These are phyloP conservation scores for Ceramica pisi DNA, from an alignment of 2,888 invertebrate species.

Conservation along the genomic window DNA sequence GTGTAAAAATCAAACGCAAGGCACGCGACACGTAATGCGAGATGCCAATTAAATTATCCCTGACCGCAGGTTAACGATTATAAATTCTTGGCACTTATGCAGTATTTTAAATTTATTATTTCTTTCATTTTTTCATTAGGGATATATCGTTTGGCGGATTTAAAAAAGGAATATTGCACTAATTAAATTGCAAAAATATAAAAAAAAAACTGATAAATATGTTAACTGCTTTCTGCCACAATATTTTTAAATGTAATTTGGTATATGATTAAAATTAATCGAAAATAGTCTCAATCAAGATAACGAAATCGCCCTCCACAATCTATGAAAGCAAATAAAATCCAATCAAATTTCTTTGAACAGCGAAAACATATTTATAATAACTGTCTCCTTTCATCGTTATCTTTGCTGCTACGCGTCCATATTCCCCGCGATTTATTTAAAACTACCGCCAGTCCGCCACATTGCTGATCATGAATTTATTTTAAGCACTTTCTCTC, in stretches of 20 bases:
- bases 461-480: constrained; percentile 36
- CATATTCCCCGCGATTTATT: constrained; percentile 37
- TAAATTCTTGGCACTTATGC: constrained; percentile 48
- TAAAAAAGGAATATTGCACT: neutral
- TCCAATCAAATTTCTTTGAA: constrained; percentile 28
- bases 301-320: constrained; percentile 10
- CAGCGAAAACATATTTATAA: constrained; percentile 30
- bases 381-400: constrained; percentile 26
- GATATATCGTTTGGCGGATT: constrained; percentile 1
- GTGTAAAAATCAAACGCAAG: constrained; percentile 54
- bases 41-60: constrained; percentile 59
- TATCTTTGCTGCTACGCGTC: constrained; percentile 27
- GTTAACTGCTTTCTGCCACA: neutral
- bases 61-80: constrained; percentile 41
- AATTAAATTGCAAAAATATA: constrained; percentile 23
- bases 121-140: constrained; percentile 7
- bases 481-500: constrained; percentile 52
- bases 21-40: constrained; percentile 55
- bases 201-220: neutral
- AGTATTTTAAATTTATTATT: constrained; percentile 27
- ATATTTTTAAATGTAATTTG: neutral
- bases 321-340: constrained; percentile 43
- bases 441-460: constrained; percentile 21
- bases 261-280: neutral
- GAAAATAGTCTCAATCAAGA: constrained; percentile 12